These are phyloP conservation scores for Drosophila subpulchrella DNA, from an alignment of 1,140 invertebrate genomes.

Conservation along the genomic window DNA sequence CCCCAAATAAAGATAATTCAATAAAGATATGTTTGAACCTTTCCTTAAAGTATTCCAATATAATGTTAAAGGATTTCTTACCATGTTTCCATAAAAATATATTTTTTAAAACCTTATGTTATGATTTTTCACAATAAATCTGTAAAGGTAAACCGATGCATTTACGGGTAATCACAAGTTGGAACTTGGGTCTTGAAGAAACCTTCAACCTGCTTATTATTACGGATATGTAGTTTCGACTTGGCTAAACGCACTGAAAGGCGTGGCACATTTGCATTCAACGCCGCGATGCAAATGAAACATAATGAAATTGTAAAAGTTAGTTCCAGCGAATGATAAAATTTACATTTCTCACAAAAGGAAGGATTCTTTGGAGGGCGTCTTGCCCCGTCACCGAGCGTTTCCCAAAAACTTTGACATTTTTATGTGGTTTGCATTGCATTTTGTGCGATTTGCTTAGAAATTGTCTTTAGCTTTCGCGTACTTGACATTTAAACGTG, in stretches of 20 bases:
- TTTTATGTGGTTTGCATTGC: conserved; percentile 65
- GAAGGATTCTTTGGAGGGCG: background rate
- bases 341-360: conserved; percentile 71
- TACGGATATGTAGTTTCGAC: conserved; percentile 23
- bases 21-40: too few relatives aligned
- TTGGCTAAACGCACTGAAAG: conserved; percentile 15
- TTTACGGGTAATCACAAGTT: conserved; percentile 14
- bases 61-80: background rate
- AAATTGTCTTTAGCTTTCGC: conserved; percentile 74
- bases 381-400: background rate
- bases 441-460: conserved; percentile 76
- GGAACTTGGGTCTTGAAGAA: background rate
- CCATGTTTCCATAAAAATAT: too few relatives aligned
- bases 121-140: background rate
- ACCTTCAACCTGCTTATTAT: conserved; percentile 14
- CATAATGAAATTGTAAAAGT: conserved; percentile 83
- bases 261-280: conserved; percentile 64
- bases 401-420: conserved; percentile 71
- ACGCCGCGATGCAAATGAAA: conserved; percentile 70
- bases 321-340: conserved; percentile 72
- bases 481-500: conserved; percentile 81
- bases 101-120: background rate
- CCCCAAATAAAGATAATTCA: too few relatives aligned
- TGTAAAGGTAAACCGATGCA: background rate
- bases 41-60: too few relatives aligned